Evolutionary conservation across 2,113 vertebrate genomes (phyloP).

Genomic region (Galemys pyrenaicus): DNA sequence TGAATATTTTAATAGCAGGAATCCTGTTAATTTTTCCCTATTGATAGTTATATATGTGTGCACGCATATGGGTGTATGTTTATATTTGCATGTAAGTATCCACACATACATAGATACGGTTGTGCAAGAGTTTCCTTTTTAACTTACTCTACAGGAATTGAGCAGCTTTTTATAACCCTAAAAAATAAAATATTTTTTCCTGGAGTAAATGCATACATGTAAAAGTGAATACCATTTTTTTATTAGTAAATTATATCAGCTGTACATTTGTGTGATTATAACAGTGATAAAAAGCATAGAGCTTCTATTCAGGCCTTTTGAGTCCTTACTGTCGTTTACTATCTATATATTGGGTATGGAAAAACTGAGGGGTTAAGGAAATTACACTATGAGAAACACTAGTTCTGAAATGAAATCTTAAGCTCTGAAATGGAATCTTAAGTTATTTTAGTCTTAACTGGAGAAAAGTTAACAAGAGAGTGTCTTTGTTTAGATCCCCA

Average conservation of each 20-base stretch:
- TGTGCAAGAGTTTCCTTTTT: neutral
- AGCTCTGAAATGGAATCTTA: neutral
- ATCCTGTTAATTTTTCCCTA: neutral
- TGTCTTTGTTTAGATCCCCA: slow-evolving; percentile 37
- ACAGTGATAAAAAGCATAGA: neutral
- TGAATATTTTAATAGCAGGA: neutral
- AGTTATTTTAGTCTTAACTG: slow-evolving; percentile 47
- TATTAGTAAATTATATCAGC: neutral
- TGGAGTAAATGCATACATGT: neutral
- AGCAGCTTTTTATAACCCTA: neutral
- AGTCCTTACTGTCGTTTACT: neutral
- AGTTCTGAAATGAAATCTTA: slow-evolving; percentile 7
- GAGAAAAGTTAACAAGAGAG: neutral
- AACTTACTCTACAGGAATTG: neutral
- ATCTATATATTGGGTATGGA: neutral
- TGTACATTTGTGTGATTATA: neutral
- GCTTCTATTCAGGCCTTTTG: neutral
- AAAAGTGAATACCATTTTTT: neutral
- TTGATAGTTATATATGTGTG: neutral
- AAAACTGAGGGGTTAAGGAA: slow-evolving; percentile 1
- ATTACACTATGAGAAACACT: slow-evolving; percentile 27
- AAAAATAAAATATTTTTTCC: slow-evolving; percentile 19
- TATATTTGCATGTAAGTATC: neutral
- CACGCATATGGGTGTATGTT: neutral
- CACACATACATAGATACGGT: neutral